Evolutionary conservation across 2,797 vertebrate species (phyloP).

Genomic region (Halcyon badia): DNA sequence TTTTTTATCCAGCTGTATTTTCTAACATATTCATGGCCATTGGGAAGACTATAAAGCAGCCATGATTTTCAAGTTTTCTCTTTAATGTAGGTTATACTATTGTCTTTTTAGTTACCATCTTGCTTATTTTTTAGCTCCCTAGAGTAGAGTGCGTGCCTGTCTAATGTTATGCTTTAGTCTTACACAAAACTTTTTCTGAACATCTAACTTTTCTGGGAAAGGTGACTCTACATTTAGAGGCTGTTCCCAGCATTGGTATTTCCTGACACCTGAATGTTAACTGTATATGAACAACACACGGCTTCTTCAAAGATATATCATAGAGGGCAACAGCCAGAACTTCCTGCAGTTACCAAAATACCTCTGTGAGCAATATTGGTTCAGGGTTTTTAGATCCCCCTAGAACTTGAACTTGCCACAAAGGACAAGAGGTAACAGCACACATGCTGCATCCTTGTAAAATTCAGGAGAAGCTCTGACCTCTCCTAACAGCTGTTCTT

Average conservation of each 20-base stretch:
- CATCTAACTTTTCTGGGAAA: slow-evolving; percentile 37
- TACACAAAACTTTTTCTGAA: background rate
- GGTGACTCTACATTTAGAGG: background rate
- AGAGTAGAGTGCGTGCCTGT: background rate
- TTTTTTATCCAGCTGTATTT: slow-evolving; percentile 30
- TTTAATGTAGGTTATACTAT: background rate
- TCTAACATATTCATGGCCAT: background rate
- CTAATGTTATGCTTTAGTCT: background rate
- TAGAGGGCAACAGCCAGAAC: slow-evolving; percentile 51
- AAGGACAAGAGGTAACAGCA: slow-evolving; percentile 60
- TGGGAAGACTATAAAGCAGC: background rate
- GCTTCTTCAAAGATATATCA: slow-evolving; percentile 48
- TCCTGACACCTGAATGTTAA: slow-evolving; percentile 51
- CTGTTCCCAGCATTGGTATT: slow-evolving; percentile 15
- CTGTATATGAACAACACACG: background rate
- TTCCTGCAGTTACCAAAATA: slow-evolving; percentile 66
- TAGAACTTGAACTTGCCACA: slow-evolving; percentile 51
- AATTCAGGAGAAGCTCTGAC: slow-evolving; percentile 57
- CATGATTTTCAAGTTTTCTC: background rate
- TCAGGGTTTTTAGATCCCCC: slow-evolving; percentile 1
- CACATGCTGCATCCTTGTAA: slow-evolving; percentile 37
- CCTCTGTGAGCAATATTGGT: background rate
- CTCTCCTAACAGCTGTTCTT: slow-evolving; percentile 38
- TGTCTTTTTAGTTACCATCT: background rate
- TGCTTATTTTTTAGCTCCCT: background rate